A percentile compares a stretch with the other conserved stretches of the same genome.
These are phyloP conservation scores for Poeciliopsis turneri DNA, from an alignment of 2,797 vertebrate genomes.

Conservation along the genomic window DNA sequence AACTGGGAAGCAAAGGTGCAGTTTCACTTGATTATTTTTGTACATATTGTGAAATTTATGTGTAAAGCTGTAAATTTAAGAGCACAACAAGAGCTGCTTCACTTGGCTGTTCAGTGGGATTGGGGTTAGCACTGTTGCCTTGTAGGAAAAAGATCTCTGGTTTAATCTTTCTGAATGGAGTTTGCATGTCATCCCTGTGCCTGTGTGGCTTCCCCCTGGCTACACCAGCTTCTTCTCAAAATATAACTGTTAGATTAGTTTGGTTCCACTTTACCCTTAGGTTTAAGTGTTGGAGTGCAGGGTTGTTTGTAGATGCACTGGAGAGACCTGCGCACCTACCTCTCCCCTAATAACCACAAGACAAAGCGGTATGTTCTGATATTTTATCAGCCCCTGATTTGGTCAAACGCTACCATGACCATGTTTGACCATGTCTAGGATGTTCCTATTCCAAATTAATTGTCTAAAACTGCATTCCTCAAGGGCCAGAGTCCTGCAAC, in stretches of 20 bases:
- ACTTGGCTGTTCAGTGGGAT: neutral
- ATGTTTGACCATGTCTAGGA: neutral
- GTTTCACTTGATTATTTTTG: conserved; percentile 32
- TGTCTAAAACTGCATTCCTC: neutral
- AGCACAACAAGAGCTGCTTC: conserved; percentile 12
- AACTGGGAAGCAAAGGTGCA: conserved; percentile 27
- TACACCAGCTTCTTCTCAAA: neutral
- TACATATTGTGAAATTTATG: conserved; percentile 18
- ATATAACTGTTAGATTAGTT: neutral
- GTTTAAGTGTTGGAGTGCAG: neutral
- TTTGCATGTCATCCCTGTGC: neutral
- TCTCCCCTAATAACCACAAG: neutral
- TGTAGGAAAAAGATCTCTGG: neutral
- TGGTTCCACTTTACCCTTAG: neutral
- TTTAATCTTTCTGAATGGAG: neutral
- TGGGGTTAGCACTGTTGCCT: neutral
- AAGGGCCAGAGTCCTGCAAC: too few relatives aligned
- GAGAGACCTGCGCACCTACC: too few relatives aligned
- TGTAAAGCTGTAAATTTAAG: conserved; percentile 13
- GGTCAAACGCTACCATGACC: neutral
- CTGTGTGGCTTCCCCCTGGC: neutral
- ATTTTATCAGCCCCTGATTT: neutral
- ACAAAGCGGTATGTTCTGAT: neutral
- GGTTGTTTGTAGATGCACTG: too few relatives aligned
- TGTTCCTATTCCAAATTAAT: neutral